Evolutionary conservation across 2,113 vertebrate species (phyloP), one percentile per base, ranked within the genome.

Genomic region (Henicopernis longicauda): DNA sequence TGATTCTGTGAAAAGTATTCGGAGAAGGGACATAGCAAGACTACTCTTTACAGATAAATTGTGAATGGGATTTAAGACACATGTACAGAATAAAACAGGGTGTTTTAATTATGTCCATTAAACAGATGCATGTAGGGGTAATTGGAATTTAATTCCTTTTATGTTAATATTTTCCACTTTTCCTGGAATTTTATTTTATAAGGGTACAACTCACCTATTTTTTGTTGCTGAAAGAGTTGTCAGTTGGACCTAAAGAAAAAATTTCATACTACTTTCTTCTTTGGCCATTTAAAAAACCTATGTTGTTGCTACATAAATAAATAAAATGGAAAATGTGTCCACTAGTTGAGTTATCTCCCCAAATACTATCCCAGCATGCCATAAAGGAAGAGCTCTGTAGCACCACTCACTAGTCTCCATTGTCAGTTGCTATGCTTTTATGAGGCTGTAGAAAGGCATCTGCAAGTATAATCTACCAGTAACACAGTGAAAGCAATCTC

Each of bases 301-400:
- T 8, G 0, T 15, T 36, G 5, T 23, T 76, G 10, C 3, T 61
- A 42, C 0, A 1, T 20, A 71, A 34, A 38, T 23, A 31, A 66
- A 59, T 45, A 47, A 38, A 89, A 52, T 13, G 5, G 22, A n/a
- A 82, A 47, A 94, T 38, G 4, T 52, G 13, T 47, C 22, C 9
- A 16, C 31, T 62, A 38, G 2, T 7, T 83, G 13, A 59, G 9
- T n/a, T 79, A 9, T 42, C 16, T 70, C 31, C 62, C 42, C 9
- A 80, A 72, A 62, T 4, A 5, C 31, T 45, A 6, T 31, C 0
- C 0, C 22, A 44, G 12, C 1, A 0, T 50, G 9, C 19, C 45
- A 52, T 55, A 71, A 80, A 40, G 4, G 11, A 66, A 76, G 47
- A 84, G 3, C 20, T 74, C 61, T 69, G 11, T 36, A 65, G 5